Percentiles rank a stretch among this genome's conserved stretches.
Conservation (phyloP, 1,140 invertebrate species). For the Elymnias hypermnestra region DNA sequence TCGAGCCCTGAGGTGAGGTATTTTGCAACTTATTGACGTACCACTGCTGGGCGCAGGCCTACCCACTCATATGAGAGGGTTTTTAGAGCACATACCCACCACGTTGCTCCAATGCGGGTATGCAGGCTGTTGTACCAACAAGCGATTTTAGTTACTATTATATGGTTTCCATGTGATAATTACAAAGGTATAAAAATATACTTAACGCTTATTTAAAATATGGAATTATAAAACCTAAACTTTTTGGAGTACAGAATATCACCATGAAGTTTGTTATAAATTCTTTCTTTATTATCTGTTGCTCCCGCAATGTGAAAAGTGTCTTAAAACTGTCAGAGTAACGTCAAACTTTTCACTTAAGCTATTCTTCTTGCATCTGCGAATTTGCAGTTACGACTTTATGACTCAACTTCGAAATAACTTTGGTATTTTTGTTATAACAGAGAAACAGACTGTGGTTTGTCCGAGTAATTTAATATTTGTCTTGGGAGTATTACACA, state of each 20-base stretch:
- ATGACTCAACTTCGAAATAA: slow-evolving; percentile 26
- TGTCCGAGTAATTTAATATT: slow-evolving; percentile 1
- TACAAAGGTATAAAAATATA: too few relatives aligned
- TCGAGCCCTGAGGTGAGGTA: too few relatives aligned
- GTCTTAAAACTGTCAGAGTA: slow-evolving; percentile 28
- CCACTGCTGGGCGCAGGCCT: too few relatives aligned
- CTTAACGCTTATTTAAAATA: too few relatives aligned
- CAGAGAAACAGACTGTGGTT: slow-evolving; percentile 3
- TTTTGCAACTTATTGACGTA: too few relatives aligned
- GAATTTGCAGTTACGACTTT: slow-evolving; percentile 35
- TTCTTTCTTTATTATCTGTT: slow-evolving; percentile 1
- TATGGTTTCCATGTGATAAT: too few relatives aligned
- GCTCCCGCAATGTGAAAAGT: slow-evolving; percentile 14
- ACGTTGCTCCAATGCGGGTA: too few relatives aligned
- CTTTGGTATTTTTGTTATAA: slow-evolving; percentile 12
- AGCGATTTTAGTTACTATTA: too few relatives aligned
- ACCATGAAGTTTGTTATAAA: not conserved
- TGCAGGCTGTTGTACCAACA: too few relatives aligned
- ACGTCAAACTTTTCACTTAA: slow-evolving; percentile 54
- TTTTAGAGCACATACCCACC: too few relatives aligned
- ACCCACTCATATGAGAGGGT: too few relatives aligned
- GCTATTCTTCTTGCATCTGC: slow-evolving; percentile 37
- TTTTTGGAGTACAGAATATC: not conserved
- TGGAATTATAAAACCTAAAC: too few relatives aligned
- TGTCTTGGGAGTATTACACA: slow-evolving; percentile 4